These are phyloP conservation scores for Lepidocyrtoides sp. DNA, from an alignment of 2,888 invertebrate species.

Conservation along the genomic window DNA sequence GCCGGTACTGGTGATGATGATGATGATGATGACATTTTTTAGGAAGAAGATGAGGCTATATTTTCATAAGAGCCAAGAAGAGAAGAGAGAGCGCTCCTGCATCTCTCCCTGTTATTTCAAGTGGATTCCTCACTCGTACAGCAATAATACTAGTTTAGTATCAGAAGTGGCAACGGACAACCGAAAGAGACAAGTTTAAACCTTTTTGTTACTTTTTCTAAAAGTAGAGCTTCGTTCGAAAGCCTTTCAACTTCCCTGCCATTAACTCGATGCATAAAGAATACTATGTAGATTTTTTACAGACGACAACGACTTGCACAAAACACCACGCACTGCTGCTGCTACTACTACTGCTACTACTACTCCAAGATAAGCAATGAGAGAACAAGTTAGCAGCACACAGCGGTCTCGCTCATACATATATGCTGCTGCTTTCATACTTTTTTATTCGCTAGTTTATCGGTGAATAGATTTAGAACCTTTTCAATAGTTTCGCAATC, in stretches of 20 bases:
- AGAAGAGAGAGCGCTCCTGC: constrained; percentile 35
- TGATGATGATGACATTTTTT: constrained; percentile 28
- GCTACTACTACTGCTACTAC: neutral
- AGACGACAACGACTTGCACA: neutral
- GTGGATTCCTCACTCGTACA: constrained; percentile 7
- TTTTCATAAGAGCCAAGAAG: neutral
- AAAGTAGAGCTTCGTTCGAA: neutral
- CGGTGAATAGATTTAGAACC: neutral
- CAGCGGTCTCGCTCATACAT: neutral
- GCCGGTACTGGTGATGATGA: neutral
- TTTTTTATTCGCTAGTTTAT: neutral
- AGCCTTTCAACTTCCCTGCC: neutral
- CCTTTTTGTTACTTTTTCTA: neutral
- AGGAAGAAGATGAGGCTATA: neutral
- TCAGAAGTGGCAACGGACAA: neutral
- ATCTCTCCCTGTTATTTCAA: neutral
- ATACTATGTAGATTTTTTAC: neutral
- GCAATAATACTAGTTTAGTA: neutral
- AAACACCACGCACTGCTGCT: neutral
- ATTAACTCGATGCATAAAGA: neutral
- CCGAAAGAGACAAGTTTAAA: constrained; percentile 7
- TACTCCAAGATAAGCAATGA: neutral
- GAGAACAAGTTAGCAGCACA: neutral
- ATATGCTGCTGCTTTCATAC: neutral
- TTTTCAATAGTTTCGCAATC: too few species aligned